Evolutionary conservation across 2,797 vertebrate species (phyloP).

Genomic region (Mycteria americana): DNA sequence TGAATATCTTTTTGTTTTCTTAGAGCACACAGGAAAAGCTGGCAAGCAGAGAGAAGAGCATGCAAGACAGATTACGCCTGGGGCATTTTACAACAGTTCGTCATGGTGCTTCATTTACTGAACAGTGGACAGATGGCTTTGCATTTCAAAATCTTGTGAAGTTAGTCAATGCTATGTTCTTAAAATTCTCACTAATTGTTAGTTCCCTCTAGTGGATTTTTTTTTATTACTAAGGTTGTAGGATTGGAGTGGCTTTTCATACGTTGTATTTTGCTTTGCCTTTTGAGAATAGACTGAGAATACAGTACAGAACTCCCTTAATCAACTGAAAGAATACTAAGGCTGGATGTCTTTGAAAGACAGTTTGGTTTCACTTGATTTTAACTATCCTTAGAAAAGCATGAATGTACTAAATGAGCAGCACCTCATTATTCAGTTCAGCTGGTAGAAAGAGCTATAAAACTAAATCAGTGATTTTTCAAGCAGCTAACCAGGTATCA

Average conservation of each 20-base stretch:
- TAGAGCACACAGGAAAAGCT: constrained; percentile 91
- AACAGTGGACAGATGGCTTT: constrained; percentile 98
- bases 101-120: constrained; percentile 98
- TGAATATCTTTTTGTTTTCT: neutral
- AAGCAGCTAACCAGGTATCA: neutral
- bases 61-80: constrained; percentile 97
- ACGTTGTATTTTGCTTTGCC: neutral
- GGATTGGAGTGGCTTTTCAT: constrained; percentile 3
- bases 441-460: constrained; percentile 13
- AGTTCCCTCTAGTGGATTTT: constrained; percentile 59
- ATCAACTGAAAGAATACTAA: neutral
- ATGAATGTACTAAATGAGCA: neutral
- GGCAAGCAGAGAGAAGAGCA: constrained; percentile 97
- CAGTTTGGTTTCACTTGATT: neutral
- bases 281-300: constrained; percentile 30
- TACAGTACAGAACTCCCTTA: neutral
- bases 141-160: constrained; percentile 99
- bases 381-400: neutral
- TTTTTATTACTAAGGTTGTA: constrained; percentile 14
- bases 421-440: neutral
- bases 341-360: neutral
- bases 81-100: constrained; percentile 99
- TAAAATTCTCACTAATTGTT: constrained; percentile 62
- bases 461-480: neutral
- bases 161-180: constrained; percentile 80